Evolutionary conservation across 2,113 vertebrate genomes (phyloP), one percentile per base, ranked within the genome.

Genomic region (Rhinogobius similis): DNA sequence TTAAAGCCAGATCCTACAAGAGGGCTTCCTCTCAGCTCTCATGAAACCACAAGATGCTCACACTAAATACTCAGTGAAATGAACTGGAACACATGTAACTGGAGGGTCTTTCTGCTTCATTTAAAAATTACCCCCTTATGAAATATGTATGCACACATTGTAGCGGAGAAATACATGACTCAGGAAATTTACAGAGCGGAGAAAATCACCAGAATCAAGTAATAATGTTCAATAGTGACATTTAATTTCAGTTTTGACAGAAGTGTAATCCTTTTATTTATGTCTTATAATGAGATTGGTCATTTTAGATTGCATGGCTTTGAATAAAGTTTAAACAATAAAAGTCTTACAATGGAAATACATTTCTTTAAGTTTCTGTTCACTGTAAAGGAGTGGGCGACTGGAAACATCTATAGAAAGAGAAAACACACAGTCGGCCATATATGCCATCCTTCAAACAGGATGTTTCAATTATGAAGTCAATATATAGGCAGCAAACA

Each of bases 31-130:
- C 36, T 55, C 58, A 20, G 0, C n/a, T 11, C 62, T 43, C 61
- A 76, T 53, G 38, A 52, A 72, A 56, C 10, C 67, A 12, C 69
- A 18, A 24, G 27, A 43, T 65, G 27, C 77, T 70, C 80, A 75
- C 61, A 73, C 58, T 46, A 23, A 68, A n/a, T 66, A 75, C 66
- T 62, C 39, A 74, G 77, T 81, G 52, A 74, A 50, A 73, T 81
- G 68, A 86, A 72, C 20, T 67, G 68, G 77, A 87, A 81, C 71
- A 72, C 69, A 83, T 77, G 69, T 56, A 65, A 82, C 76, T 75
- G 3, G 46, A 79, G 81, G 81, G 67, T 62, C 50, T 73, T 79
- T 70, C 66, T 21, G 1, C 59, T 55, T 66, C 73, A 80, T 68
- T 71, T 8, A 5, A 24, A 72, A n/a, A 77, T 73, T 53, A 70